Percentiles rank a stretch among this genome's conserved stretches.
phyloP scores from a whole-genome alignment of 2,797 vertebrate genomes.

The Hybognathus amarus region DNA sequence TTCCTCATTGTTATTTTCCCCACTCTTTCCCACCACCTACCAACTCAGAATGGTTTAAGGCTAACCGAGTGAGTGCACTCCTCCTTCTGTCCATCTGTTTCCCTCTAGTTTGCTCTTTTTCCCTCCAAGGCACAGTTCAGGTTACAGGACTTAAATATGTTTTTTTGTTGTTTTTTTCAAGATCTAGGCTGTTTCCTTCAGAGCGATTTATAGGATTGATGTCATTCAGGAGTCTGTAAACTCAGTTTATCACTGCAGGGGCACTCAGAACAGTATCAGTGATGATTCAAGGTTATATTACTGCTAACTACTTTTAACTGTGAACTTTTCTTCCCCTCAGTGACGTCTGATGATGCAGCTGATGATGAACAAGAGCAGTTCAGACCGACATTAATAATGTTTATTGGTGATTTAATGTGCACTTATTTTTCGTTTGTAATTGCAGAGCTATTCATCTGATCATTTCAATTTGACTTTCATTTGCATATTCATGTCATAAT shows the following conservation, averaged over 20 bases:
- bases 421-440: conserved; percentile 25
- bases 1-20: conserved; percentile 39
- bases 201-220: background rate
- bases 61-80: background rate
- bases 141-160: conserved; percentile 22
- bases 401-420: conserved; percentile 22
- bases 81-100: conserved; percentile 41
- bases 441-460: conserved; percentile 19
- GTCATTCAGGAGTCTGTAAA: conserved; percentile 21
- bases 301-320: conserved; percentile 28
- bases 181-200: background rate
- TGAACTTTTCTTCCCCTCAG: conserved; percentile 23
- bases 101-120: conserved; percentile 53
- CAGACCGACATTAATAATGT: background rate
- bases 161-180: background rate
- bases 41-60: conserved; percentile 31
- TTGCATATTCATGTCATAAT: conserved; percentile 7
- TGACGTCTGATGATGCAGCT: conserved; percentile 47
- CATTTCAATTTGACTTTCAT: background rate
- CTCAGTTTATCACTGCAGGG: conserved; percentile 38
- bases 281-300: conserved; percentile 48
- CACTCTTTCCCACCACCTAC: conserved; percentile 49
- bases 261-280: conserved; percentile 9
- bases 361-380: background rate
- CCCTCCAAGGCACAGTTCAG: conserved; percentile 51